Conservation (phyloP, 53 echinoderm and acorn worm genomes). For the Zoroaster sp. region DNA sequence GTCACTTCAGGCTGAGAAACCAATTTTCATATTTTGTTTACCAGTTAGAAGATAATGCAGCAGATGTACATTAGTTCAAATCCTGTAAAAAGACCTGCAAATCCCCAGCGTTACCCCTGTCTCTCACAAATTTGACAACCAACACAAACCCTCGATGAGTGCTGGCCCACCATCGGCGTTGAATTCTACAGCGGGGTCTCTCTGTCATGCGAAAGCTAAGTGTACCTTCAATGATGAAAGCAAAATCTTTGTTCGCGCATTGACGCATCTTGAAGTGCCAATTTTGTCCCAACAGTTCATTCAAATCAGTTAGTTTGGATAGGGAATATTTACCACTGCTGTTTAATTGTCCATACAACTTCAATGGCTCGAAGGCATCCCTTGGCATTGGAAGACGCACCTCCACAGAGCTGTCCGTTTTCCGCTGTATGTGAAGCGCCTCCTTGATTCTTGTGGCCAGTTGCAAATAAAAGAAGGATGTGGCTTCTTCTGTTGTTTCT, state of each 20-base stretch:
- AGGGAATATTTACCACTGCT: no score
- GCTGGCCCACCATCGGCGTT: constrained; percentile 29
- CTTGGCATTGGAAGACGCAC: constrained; percentile 50
- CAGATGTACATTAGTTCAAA: neutral
- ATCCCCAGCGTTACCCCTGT: constrained; percentile 37
- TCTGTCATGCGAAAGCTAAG: constrained; percentile 37
- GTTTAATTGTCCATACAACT: neutral
- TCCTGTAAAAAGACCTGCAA: neutral
- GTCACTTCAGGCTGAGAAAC: neutral
- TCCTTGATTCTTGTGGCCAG: constrained; percentile 21
- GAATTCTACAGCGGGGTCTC: constrained; percentile 46
- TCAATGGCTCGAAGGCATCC: constrained; percentile 7
- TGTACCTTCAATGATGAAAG: constrained; percentile 49
- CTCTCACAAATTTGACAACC: constrained; percentile 54
- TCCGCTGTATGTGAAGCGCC: constrained; percentile 36
- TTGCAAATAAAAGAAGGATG: neutral
- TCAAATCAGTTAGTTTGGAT: no score
- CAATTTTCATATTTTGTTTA: neutral
- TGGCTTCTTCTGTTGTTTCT: neutral
- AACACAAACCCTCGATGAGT: constrained; percentile 53
- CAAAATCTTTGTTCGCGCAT: constrained; percentile 58
- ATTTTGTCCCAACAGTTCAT: neutral
- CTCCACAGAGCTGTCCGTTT: constrained; percentile 32
- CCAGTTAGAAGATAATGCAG: neutral
- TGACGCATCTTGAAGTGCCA: constrained; percentile 46